Evolutionary conservation across 2,797 vertebrate genomes (phyloP), one percentile per base, ranked within the genome.

Genomic region (Hemibagrus guttatus): DNA sequence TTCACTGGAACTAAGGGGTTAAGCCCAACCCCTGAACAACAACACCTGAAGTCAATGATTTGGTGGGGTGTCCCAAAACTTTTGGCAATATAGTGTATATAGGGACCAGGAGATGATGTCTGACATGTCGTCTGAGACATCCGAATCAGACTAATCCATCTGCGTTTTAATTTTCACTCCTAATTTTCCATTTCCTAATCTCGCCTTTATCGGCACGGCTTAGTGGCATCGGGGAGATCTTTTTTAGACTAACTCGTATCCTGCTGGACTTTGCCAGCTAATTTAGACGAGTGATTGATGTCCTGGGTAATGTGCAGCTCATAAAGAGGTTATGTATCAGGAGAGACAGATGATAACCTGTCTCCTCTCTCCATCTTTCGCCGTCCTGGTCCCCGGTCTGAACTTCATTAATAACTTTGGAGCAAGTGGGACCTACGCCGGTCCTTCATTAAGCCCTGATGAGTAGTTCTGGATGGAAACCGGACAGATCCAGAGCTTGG

Each of bases 251-350:
- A 90, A 91, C 84, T 85, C 91, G 85, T 74, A 85, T 84, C 87
- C 86, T 93, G 91, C 93, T 92, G 92, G 89, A 84, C 80, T 87
- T 88, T 88, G 86, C 85, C 78, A 46, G 91, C 88, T 91, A 89
- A 95, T 94, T 75, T 87, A 81, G 84, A 28, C 75, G 88, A 86
- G 89, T 86, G 86, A 91, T 83, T 83, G 86, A 89, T 91, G 71
- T 75, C 90, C 91, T 39, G 87, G 90, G 87, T 87, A 89, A 89
- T 89, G 84, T 87, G 63, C 86, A 26, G 84, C 58, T 26, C 69
- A 46, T 87, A 87, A 89, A 63, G 87, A 89, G 89, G 89, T 85
- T 85, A 89, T 11, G 80, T 91, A 86, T 84, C 90, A 85, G 79
- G 90, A 89, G 90, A 90, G 87, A 85, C 54, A n/a, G 80, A 87